Evolutionary conservation across 2,113 vertebrate genomes (phyloP), one percentile per base, ranked within the genome.

Genomic region (Tapirus terrestris): DNA sequence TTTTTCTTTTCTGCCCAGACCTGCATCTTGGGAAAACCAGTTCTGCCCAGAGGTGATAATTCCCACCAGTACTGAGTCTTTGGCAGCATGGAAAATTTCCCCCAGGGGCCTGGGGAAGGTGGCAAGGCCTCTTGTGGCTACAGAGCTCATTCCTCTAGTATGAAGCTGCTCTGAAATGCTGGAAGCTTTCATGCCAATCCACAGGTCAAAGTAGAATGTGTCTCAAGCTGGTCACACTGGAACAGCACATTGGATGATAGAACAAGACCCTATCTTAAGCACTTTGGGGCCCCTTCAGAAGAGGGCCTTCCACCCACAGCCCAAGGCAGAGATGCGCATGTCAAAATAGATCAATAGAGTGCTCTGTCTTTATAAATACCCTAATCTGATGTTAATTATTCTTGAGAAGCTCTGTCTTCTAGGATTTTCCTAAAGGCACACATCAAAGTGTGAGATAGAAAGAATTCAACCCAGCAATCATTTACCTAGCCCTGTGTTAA

Each of bases 81-180:
- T 81, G 39, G 82, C 60, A 87, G 95, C 33, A 72, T 31, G 83
- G 92, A 97, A 98, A 97, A 58, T 65, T 27, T 76, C 43, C 85
- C 63, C 84, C 25, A 80, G 31, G 85, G 58, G 21, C 7, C 63
- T 81, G 21, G 29, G 82, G 43, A 97, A 89, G 53, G 70, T 89
- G 21, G 36, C 61, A 72, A 83, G 68, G 51, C 18, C 95, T 87
- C 89, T 12, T 48, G 70, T 63, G 96, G 36, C 72, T 45, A 18
- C 63, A 93, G 39, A 96, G 53, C 48, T 95, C 91, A 96, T 97
- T 96, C 95, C 87, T 96, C 65, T 58, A 84, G 91, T 67, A 27
- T 56, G 60, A 70, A 93, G 89, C 33, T 48, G 18, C 43, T 87
- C 61, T 53, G 67, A 67, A 80, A 70, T 76, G 81, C 85, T 31